Percentiles rank a stretch among this genome's conserved stretches.
Evolutionary conservation across 2,888 invertebrate genomes (phyloP).

Genomic region (Aspidiotus destructor): DNA sequence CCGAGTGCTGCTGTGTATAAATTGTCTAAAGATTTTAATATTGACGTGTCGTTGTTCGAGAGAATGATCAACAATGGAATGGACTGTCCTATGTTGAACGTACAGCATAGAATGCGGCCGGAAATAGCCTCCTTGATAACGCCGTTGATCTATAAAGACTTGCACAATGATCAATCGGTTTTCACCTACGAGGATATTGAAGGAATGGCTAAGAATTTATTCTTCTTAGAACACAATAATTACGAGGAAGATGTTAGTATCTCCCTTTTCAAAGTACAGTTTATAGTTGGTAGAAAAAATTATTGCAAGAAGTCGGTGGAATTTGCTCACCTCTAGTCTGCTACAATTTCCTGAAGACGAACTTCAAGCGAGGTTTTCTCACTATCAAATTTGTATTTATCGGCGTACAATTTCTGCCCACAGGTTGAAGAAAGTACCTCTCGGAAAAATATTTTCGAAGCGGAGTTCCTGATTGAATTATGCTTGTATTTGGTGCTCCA

Average conservation of each 20-base stretch:
- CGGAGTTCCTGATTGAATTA: constrained; percentile 51
- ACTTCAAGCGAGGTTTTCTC: too few species aligned
- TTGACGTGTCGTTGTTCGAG: constrained; percentile 49
- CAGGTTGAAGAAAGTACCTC: constrained; percentile 48
- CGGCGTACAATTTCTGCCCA: background rate
- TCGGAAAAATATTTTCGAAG: constrained; percentile 56
- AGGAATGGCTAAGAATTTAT: constrained; percentile 55
- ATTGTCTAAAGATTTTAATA: constrained; percentile 43
- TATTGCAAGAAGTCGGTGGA: too few species aligned
- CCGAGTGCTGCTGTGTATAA: constrained; percentile 46
- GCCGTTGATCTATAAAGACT: constrained; percentile 56
- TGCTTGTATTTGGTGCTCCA: constrained; percentile 54
- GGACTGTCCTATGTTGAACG: constrained; percentile 42
- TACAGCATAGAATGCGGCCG: constrained; percentile 48
- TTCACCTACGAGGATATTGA: constrained; percentile 48
- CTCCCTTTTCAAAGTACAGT: too few species aligned
- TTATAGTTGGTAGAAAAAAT: too few species aligned
- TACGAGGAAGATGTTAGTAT: constrained; percentile 49
- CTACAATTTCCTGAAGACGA: too few species aligned
- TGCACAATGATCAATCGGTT: constrained; percentile 54
- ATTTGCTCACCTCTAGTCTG: too few species aligned
- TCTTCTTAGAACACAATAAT: constrained; percentile 55
- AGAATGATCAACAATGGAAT: constrained; percentile 45
- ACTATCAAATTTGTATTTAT: too few species aligned
- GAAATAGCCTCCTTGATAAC: constrained; percentile 44